Evolutionary conservation across 2,113 vertebrate species (phyloP), one percentile per base, ranked within the genome.

Genomic region (Lontra canadensis): DNA sequence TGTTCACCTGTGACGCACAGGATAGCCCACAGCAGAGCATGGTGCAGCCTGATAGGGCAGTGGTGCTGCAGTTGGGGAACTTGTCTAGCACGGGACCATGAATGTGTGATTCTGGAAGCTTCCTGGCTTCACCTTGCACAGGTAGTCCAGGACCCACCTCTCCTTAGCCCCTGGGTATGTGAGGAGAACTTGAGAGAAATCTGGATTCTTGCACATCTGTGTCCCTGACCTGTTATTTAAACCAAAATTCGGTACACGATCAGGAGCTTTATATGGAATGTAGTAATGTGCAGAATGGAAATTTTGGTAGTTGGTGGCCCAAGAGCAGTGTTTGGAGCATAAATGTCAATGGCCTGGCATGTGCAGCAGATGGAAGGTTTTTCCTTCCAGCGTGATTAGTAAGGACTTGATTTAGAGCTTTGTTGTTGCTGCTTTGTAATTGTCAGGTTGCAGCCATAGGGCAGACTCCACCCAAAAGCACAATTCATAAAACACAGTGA

Each of bases 31-130:
- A 36, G 4, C 49, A 9, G 25, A n/a, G 74, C 3, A 3, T 6
- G 18, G 0, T 52, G 39, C 47, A 47, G 25, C 39, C n/a, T 3
- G 0, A 0, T 7, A 34, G 6, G 39, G 55, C 55, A 9, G 20
- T 1, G n/a, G 29, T 15, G 25, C 36, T 61, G 55, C 76, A 11
- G 55, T 3, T 61, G 73, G 57, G 18, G 20, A 10, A 2, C 26
- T 34, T 18, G 39, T 26, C 12, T 6, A 12, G 13, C 2, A 1
- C 18, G 6, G 61, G 36, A 1, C 11, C 2, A 0, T 25, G 47
- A 44, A 8, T 17, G 17, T 31, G 59, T 17, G 20, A 63, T 93
- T 65, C 67, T 49, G 26, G 88, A 69, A 17, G 52, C 59, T 13
- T 61, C 29, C 3, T 4, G 4, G 1, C 25, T 69, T 17, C 29